Evolutionary conservation across 1,140 invertebrate genomes (phyloP).

Genomic region (Habropoda laboriosa): DNA sequence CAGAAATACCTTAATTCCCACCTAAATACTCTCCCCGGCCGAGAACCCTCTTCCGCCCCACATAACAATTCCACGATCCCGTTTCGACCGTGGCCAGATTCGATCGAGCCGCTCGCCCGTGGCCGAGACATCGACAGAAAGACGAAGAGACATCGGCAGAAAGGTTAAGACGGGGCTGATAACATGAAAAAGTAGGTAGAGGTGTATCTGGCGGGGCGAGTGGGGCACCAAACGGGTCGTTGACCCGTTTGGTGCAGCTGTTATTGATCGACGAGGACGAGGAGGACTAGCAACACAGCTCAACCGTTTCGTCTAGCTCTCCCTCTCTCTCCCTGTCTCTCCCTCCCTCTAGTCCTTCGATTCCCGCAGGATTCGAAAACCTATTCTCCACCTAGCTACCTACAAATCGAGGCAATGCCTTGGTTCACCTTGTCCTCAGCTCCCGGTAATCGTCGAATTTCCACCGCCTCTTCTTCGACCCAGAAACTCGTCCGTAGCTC

Average conservation of each 20-base stretch:
- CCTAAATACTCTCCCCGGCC: no score
- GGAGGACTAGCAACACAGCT: slow-evolving; percentile 73
- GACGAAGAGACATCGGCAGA: no score
- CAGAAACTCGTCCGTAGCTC: slow-evolving; percentile 30
- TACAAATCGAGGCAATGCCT: not conserved
- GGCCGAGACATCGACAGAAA: not conserved
- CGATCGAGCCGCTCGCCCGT: not conserved
- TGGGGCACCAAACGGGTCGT: slow-evolving; percentile 67
- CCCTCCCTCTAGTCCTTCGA: slow-evolving; percentile 52
- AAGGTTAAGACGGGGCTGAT: slow-evolving; percentile 46
- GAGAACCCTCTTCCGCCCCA: not conserved
- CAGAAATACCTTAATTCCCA: not conserved
- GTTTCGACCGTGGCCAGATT: not conserved
- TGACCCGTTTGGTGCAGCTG: slow-evolving; percentile 78
- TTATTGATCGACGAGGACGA: slow-evolving; percentile 77
- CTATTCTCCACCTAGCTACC: not conserved
- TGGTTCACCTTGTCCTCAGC: not conserved
- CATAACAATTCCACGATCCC: no score
- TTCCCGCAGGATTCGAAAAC: slow-evolving; percentile 49
- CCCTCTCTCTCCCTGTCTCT: not conserved
- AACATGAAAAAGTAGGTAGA: slow-evolving; percentile 43
- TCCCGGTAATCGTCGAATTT: not conserved
- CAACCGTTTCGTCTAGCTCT: slow-evolving; percentile 44
- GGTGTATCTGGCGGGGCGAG: slow-evolving; percentile 35
- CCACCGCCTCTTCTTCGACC: not conserved